phyloP scores from a whole-genome alignment of 1,140 invertebrate genomes.

The Drosophila takahashii region DNA sequence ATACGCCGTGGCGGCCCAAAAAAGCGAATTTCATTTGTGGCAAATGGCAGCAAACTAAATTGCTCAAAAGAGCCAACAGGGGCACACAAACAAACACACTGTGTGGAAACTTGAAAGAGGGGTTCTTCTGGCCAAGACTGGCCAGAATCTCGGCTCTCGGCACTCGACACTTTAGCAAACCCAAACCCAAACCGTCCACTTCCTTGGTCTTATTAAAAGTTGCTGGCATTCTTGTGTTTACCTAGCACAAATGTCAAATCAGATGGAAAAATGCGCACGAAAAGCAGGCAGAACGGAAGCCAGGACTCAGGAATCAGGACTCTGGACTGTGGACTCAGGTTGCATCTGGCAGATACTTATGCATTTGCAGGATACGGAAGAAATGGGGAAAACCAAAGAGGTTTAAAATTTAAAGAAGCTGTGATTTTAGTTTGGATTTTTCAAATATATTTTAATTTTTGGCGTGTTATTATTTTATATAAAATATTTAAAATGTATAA shows the following conservation, averaged over 20 bases:
- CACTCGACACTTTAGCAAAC: conserved; percentile 14
- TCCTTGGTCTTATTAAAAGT: conserved; percentile 52
- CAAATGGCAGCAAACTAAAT: conserved; percentile 70
- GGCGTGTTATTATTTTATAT: not conserved
- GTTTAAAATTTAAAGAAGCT: not conserved
- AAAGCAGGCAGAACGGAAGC: conserved; percentile 15
- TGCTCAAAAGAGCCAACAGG: conserved; percentile 43
- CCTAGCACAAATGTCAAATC: conserved; percentile 53
- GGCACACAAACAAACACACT: not conserved
- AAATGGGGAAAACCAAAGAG: not conserved
- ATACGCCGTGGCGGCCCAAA: conserved; percentile 46
- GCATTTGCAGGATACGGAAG: not conserved
- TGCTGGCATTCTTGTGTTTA: conserved; percentile 51
- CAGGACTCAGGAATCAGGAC: not conserved
- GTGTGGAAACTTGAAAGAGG: not conserved
- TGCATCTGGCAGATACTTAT: conserved; percentile 10
- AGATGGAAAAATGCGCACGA: conserved; percentile 44
- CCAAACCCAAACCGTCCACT: conserved; percentile 15
- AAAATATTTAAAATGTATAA: not conserved
- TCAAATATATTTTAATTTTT: not conserved
- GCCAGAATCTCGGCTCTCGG: conserved; percentile 24
- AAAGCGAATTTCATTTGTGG: conserved; percentile 72
- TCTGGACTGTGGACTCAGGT: not conserved
- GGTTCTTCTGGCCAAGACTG: conserved; percentile 26
- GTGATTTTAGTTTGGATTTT: not conserved